phyloP scores from a whole-genome alignment of 2,888 invertebrate species.

The Gnatocerus cornutus region DNA sequence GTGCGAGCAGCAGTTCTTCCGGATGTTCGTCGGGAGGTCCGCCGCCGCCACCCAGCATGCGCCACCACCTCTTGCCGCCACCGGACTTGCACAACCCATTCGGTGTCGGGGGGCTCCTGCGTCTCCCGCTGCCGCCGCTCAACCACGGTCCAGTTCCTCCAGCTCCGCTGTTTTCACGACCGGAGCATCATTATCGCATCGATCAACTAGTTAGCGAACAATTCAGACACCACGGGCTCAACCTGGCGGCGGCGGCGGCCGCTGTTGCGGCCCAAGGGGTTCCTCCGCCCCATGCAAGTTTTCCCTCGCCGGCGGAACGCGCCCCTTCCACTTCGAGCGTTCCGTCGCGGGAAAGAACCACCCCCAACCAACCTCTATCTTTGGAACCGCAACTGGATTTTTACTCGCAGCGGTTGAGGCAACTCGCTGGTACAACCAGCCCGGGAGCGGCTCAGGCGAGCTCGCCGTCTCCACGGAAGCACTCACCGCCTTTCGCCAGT shows the following conservation, averaged over 20 bases:
- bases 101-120: slow-evolving; percentile 80
- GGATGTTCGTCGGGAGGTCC: slow-evolving; percentile 74
- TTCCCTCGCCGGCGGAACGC: slow-evolving; percentile 77
- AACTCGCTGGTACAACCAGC: slow-evolving; percentile 96
- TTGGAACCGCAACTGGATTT: slow-evolving; percentile 96
- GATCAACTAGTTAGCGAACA: slow-evolving; percentile 89
- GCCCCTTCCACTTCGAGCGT: slow-evolving; percentile 73
- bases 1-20: slow-evolving; percentile 70
- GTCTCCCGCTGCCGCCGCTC: slow-evolving; percentile 84
- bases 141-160: slow-evolving; percentile 82
- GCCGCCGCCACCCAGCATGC: slow-evolving; percentile 77
- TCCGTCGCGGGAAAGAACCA: slow-evolving; percentile 72
- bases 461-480: slow-evolving; percentile 88
- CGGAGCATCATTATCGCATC: slow-evolving; percentile 87
- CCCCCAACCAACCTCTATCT: slow-evolving; percentile 79
- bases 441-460: slow-evolving; percentile 91
- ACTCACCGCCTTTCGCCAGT: slow-evolving; percentile 86
- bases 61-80: slow-evolving; percentile 81
- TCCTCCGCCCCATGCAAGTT: slow-evolving; percentile 76
- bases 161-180: slow-evolving; percentile 83
- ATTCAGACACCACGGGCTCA: slow-evolving; percentile 85
- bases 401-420: slow-evolving; percentile 99
- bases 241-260: slow-evolving; percentile 83
- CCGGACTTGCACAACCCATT: slow-evolving; percentile 85
- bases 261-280: slow-evolving; percentile 77